Base-by-base conservation (phyloP, 1,140 invertebrate genomes). In the Pogonus chalceus region DNA sequence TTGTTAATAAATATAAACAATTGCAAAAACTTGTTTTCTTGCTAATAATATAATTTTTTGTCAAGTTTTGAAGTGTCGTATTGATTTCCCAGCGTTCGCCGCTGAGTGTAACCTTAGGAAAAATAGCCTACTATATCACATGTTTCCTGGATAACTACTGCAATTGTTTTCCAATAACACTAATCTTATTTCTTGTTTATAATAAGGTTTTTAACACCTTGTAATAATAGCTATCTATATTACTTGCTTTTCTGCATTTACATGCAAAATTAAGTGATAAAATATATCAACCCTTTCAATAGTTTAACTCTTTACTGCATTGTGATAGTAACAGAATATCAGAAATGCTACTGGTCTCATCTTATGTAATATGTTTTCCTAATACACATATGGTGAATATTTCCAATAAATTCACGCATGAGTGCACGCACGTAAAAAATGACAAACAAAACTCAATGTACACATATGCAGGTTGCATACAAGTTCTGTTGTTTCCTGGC, bases 351-450 rank as follows among this genome's bases (percentile, higher is more conserved):
- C 14, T 4, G 14, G 26, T 31, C 4, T 12, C 37, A 7, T 43
- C 37, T 43, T 18, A 16, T 14, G 12, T 31, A 3, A 31, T 3
- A 51, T 51, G 49, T 20, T 51, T 14, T 35, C 49, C 49, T 31
- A 35, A 20, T 35, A 51, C 23, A 31, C n/a, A 51, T 18, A 31
- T 16, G 16, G 49, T 51, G 2, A 20, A 18, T 12, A 51, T 31
- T 22, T 16, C 49, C 49, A 51, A 51, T 26, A 51, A 51, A 51
- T 51, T 51, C 49, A 51, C 49, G 23, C 49, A 31, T 51, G 21
- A 51, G 23, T 51, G 49, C 49, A 23, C 47, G 21, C 47, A 43
- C 37, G 18, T 12, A 9, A 43, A 10, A 16, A 43, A 43, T 18
- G 37, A 43, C 7, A 43, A 9, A 18, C 7, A 43, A 9, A 43